These are phyloP conservation scores for Copsychus sechellarum DNA, from an alignment of 2,113 vertebrate genomes.

Conservation along the genomic window DNA sequence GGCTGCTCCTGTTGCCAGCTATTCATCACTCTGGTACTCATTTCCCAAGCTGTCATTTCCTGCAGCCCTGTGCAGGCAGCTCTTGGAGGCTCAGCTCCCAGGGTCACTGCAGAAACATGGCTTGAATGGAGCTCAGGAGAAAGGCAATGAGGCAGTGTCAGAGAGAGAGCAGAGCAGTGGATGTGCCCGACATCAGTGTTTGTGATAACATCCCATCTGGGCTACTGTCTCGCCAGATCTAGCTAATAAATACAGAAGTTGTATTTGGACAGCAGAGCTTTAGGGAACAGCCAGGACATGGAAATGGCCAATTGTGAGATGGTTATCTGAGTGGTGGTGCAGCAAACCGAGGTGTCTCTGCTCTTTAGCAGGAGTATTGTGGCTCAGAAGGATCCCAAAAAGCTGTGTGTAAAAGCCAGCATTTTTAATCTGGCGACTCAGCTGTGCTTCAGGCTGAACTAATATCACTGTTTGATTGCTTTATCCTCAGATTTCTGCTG, in stretches of 20 bases:
- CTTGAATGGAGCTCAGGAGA: conserved; percentile 20
- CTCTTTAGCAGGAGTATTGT: background rate
- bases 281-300: background rate
- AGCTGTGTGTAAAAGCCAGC: background rate
- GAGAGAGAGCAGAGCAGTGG: background rate
- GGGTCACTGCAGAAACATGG: background rate
- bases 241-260: background rate
- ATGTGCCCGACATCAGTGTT: background rate
- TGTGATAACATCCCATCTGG: background rate
- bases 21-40: conserved; percentile 40
- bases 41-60: conserved; percentile 56
- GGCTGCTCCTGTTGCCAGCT: conserved; percentile 29
- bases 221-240: background rate
- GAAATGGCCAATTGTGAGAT: background rate
- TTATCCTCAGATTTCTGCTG: background rate
- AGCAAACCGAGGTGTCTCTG: accelerated
- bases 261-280: background rate
- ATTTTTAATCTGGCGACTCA: background rate
- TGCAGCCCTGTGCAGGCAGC: conserved; percentile 17
- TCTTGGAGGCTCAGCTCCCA: background rate
- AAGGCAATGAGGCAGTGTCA: background rate
- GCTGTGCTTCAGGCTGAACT: background rate
- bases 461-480: background rate
- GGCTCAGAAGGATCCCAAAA: background rate
- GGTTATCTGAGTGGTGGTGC: background rate